Conservation (phyloP, 2,888 invertebrate species). For the Macrosoma leucophasiata region DNA sequence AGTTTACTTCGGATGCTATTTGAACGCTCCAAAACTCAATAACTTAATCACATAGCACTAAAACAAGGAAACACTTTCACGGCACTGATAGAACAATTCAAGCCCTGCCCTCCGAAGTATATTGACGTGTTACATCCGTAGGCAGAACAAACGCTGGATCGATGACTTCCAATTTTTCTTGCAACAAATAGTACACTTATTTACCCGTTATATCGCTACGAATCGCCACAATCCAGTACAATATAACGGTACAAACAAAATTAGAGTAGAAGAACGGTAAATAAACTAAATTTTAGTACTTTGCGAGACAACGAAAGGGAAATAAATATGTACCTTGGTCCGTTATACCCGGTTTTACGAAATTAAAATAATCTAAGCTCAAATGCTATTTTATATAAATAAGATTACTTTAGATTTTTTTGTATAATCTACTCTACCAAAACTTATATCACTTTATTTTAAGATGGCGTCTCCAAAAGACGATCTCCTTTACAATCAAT, state of each 20-base stretch:
- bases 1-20: too few species aligned
- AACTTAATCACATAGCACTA: constrained; percentile 29
- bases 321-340: constrained; percentile 83
- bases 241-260: constrained; percentile 59
- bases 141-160: constrained; percentile 54
- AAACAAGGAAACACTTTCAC: constrained; percentile 57
- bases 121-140: constrained; percentile 75
- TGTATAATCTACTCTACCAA: constrained; percentile 75
- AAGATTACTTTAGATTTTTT: constrained; percentile 72
- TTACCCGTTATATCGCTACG: constrained; percentile 22
- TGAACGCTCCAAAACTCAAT: too few species aligned
- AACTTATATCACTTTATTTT: constrained; percentile 77
- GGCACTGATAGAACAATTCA: constrained; percentile 47
- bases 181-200: constrained; percentile 29
- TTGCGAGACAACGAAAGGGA: constrained; percentile 48
- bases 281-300: constrained; percentile 58
- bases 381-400: constrained; percentile 54
- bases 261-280: constrained; percentile 56
- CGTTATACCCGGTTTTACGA: constrained; percentile 81
- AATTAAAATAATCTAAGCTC: constrained; percentile 58
- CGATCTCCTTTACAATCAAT: constrained; percentile 69
- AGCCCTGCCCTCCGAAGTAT: constrained; percentile 68
- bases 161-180: constrained; percentile 49
- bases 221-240: constrained; percentile 33
- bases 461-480: constrained; percentile 75